Conservation (phyloP, 2,888 invertebrate genomes). For the Oithona nana region DNA sequence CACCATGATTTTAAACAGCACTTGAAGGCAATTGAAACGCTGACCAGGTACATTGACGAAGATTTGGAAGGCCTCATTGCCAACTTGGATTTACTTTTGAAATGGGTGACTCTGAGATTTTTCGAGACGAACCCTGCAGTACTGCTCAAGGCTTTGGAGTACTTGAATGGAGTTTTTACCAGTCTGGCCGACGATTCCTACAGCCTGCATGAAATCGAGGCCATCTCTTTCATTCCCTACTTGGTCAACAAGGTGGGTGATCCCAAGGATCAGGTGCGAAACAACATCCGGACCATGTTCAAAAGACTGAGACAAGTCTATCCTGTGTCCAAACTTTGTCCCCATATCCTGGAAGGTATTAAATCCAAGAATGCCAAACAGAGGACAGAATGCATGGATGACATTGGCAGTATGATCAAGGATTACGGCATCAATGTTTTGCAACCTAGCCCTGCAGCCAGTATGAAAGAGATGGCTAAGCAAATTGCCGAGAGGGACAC, state of each 20-base stretch:
- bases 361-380: slow-evolving; percentile 94
- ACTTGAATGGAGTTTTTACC: slow-evolving; percentile 60
- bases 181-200: slow-evolving; percentile 59
- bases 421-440: slow-evolving; percentile 64
- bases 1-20: slow-evolving; percentile 86
- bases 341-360: slow-evolving; percentile 77
- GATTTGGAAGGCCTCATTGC: slow-evolving; percentile 59
- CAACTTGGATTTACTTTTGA: slow-evolving; percentile 82
- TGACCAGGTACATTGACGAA: slow-evolving; percentile 53
- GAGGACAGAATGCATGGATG: slow-evolving; percentile 79
- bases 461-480: slow-evolving; percentile 72
- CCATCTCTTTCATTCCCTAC: slow-evolving; percentile 82
- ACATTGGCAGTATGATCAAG: slow-evolving; percentile 66
- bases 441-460: slow-evolving; percentile 53
- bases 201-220: slow-evolving; percentile 72
- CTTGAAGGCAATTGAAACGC: slow-evolving; percentile 75
- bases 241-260: slow-evolving; percentile 85
- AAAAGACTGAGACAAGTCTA: slow-evolving; percentile 67
- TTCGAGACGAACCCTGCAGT: slow-evolving; percentile 98
- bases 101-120: slow-evolving; percentile 89
- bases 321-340: slow-evolving; percentile 69
- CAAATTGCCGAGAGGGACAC: slow-evolving; percentile 93
- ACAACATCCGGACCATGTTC: slow-evolving; percentile 65
- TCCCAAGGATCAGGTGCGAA: slow-evolving; percentile 48
- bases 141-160: slow-evolving; percentile 81